These are phyloP conservation scores for Antigone vipio DNA, from an alignment of 2,113 vertebrate genomes.

Conservation along the genomic window DNA sequence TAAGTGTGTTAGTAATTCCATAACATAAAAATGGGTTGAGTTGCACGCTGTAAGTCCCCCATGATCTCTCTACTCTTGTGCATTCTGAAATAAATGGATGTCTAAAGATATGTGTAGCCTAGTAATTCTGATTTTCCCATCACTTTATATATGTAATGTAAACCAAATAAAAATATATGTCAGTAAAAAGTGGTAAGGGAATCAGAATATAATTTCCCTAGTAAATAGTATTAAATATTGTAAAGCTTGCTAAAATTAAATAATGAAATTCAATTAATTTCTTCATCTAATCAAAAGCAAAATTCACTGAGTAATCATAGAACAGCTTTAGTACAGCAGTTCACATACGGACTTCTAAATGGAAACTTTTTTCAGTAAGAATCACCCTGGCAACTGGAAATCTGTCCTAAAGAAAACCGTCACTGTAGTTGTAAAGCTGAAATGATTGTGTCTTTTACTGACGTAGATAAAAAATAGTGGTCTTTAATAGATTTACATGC, in stretches of 20 bases:
- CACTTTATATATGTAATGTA: not conserved
- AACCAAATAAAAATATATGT: not conserved
- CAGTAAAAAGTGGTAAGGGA: not conserved
- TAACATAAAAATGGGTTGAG: not conserved
- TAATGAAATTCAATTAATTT: not conserved
- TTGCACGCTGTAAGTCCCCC: not conserved
- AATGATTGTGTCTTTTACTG: not conserved
- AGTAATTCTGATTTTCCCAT: not conserved
- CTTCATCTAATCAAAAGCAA: not conserved
- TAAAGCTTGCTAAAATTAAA: not conserved
- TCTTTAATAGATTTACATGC: not conserved
- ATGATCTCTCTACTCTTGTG: not conserved
- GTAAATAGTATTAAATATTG: not conserved
- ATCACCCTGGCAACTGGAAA: not conserved
- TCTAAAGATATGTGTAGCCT: not conserved
- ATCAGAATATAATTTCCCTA: not conserved
- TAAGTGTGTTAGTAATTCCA: not conserved
- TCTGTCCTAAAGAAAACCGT: not conserved
- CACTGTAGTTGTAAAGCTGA: not conserved
- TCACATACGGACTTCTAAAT: not conserved
- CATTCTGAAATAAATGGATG: not conserved
- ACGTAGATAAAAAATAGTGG: not conserved
- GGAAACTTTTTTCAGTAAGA: not conserved
- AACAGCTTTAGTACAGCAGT: not conserved
- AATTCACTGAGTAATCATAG: not conserved